phyloP scores from a whole-genome alignment of 2,113 vertebrate genomes.

The Neotoma lepida region DNA sequence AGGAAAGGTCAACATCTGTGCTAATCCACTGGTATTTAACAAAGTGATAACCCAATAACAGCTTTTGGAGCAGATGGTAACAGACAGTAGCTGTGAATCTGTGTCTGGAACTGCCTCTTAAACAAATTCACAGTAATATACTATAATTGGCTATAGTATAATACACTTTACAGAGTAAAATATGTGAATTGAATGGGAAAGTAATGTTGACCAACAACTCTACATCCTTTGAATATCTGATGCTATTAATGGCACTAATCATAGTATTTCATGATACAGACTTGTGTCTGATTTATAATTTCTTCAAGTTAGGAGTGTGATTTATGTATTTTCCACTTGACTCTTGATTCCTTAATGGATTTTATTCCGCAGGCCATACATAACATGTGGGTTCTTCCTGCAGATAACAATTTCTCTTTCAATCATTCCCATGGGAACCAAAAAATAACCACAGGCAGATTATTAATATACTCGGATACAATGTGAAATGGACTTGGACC shows the following conservation, averaged over 20 bases:
- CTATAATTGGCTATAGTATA: not conserved
- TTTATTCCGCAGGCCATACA: not conserved
- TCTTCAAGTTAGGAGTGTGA: not conserved
- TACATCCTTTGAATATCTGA: not conserved
- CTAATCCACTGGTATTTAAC: constrained; percentile 42
- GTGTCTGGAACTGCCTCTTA: not conserved
- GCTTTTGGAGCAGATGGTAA: constrained; percentile 21
- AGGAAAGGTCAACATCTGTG: constrained; percentile 2
- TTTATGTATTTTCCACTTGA: constrained; percentile 21
- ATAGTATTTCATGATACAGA: not conserved
- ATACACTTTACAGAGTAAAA: not conserved
- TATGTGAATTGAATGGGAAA: not conserved
- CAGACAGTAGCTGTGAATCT: constrained; percentile 11
- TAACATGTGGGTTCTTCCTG: not conserved
- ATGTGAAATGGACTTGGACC: not conserved
- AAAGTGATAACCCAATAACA: constrained; percentile 36
- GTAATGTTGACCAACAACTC: not conserved
- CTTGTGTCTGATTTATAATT: constrained; percentile 25
- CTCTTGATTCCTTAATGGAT: not conserved
- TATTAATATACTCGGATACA: not conserved
- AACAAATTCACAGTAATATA: constrained; percentile 37
- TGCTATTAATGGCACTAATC: not conserved
- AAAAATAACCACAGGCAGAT: not conserved
- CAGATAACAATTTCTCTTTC: not conserved
- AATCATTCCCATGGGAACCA: not conserved